phyloP scores from a whole-genome alignment of 2,113 vertebrate species.

The Ginglymostoma cirratum region DNA sequence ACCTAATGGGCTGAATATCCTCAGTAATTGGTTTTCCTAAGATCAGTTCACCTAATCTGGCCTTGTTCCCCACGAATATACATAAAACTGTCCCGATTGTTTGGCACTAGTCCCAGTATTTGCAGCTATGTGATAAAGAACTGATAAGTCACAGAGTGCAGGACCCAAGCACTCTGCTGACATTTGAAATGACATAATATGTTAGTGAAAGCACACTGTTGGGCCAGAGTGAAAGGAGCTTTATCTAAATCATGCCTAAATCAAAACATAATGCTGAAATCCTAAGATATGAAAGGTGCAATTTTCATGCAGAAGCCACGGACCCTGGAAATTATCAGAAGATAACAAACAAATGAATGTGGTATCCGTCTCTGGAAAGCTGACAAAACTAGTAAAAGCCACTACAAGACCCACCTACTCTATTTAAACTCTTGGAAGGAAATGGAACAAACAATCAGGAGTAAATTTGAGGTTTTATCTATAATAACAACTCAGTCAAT shows the following conservation, averaged over 20 bases:
- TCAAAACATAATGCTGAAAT: background rate
- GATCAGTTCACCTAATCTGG: background rate
- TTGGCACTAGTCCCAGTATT: background rate
- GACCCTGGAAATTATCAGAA: background rate
- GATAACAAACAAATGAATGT: background rate
- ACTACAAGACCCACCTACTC: background rate
- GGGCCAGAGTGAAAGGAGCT: background rate
- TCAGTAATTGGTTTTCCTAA: background rate
- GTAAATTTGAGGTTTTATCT: background rate
- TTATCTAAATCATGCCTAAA: background rate
- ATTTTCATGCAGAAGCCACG: background rate
- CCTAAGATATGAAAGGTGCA: background rate
- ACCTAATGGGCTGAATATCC: background rate
- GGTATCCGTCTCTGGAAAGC: background rate
- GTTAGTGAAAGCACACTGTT: background rate
- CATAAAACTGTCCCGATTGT: background rate
- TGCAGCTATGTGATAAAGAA: background rate
- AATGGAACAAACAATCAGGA: background rate
- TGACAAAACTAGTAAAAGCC: background rate
- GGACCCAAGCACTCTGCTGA: background rate
- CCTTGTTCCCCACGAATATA: background rate
- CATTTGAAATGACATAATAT: background rate
- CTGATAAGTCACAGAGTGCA: background rate
- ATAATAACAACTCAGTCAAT: background rate
- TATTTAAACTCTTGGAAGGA: background rate